Percentiles rank a stretch among this genome's conserved stretches.
Conservation (phyloP, 2,797 vertebrate genomes). For the Lophura swinhoii region DNA sequence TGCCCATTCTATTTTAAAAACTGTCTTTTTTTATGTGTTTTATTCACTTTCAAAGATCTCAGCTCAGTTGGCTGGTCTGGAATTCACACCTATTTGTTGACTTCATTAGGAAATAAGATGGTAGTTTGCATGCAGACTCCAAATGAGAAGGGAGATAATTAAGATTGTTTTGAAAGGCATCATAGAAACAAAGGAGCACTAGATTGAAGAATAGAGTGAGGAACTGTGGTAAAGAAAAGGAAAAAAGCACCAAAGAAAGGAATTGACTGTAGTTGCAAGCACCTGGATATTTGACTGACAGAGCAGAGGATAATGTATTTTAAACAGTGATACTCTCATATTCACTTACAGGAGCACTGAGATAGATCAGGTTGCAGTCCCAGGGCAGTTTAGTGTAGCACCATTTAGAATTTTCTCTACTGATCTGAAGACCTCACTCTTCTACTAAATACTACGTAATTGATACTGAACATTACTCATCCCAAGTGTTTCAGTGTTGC, state of each 20-base stretch:
- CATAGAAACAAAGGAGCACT: neutral
- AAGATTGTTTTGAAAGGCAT: neutral
- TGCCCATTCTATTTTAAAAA: slow-evolving; percentile 18
- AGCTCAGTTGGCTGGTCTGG: neutral
- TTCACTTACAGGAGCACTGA: neutral
- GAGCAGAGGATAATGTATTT: neutral
- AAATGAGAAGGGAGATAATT: neutral
- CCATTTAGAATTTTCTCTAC: neutral
- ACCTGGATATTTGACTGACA: neutral
- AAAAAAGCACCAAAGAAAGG: neutral
- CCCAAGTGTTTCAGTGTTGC: neutral
- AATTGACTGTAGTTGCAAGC: neutral
- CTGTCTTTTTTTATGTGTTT: neutral
- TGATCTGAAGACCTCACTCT: neutral
- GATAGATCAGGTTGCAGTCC: neutral
- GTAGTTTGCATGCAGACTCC: neutral
- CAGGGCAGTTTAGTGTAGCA: neutral
- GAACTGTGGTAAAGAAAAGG: neutral
- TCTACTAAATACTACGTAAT: neutral
- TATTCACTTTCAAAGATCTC: neutral
- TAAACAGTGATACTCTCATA: neutral
- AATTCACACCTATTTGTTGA: neutral
- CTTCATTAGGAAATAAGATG: neutral
- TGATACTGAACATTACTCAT: neutral
- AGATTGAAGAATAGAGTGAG: neutral